Evolutionary conservation across 2,113 vertebrate species (phyloP).

Genomic region (Anseranas semipalmata): DNA sequence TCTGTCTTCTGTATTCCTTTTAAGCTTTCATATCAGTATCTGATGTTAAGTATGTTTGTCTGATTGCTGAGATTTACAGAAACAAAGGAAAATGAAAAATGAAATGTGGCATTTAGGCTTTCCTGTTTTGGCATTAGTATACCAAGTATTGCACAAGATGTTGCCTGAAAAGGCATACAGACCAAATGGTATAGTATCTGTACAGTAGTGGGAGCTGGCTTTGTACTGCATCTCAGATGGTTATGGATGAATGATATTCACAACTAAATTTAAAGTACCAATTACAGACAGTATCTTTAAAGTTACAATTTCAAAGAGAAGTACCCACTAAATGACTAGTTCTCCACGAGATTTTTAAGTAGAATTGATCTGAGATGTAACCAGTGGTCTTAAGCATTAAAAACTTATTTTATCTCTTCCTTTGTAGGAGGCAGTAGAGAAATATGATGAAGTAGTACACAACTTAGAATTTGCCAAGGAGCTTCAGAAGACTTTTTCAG

Average conservation of each 20-base stretch:
- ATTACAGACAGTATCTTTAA: neutral
- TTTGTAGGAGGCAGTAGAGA: slow-evolving; percentile 88
- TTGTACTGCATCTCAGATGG: neutral
- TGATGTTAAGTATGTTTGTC: neutral
- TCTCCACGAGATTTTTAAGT: neutral
- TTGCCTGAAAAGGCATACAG: neutral
- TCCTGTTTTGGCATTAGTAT: neutral
- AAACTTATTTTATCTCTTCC: neutral
- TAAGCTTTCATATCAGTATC: neutral
- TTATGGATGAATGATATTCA: neutral
- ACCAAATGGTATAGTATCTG: neutral
- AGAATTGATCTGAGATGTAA: neutral
- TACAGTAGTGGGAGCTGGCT: neutral
- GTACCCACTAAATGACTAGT: accelerated
- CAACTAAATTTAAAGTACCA: neutral
- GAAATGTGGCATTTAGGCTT: neutral
- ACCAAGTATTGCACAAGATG: neutral
- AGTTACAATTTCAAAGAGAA: neutral
- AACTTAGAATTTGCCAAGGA: slow-evolving; percentile 92
- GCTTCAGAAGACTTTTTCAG: slow-evolving; percentile 90
- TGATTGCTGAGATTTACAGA: neutral
- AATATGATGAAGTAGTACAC: slow-evolving; percentile 93
- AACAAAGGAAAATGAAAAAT: neutral
- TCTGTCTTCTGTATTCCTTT: neutral
- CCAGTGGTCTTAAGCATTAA: neutral